These are phyloP conservation scores for Seira sanloemensis DNA, from an alignment of 2,888 invertebrate species.

Conservation along the genomic window DNA sequence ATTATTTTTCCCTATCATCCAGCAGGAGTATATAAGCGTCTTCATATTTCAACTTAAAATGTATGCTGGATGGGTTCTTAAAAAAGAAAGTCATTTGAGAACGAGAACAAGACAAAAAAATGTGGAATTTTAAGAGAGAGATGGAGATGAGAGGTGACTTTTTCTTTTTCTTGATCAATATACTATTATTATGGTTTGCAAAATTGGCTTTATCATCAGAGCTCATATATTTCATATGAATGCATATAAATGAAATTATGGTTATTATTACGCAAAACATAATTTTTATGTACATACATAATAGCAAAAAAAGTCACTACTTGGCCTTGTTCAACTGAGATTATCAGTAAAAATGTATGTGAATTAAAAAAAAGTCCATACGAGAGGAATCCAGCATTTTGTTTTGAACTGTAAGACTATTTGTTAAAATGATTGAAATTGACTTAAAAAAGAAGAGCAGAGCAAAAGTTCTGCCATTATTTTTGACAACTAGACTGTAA, in stretches of 20 bases:
- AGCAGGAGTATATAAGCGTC: slow-evolving; percentile 47
- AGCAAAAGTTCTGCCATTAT: background rate
- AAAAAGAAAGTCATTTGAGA: too few species aligned
- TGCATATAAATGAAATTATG: too few species aligned
- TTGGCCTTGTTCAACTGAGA: slow-evolving; percentile 51
- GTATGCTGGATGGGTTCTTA: background rate
- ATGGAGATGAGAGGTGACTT: background rate
- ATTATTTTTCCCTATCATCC: slow-evolving; percentile 25
- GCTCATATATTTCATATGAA: too few species aligned
- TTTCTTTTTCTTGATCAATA: too few species aligned
- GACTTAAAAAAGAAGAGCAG: slow-evolving; percentile 14
- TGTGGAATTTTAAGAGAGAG: too few species aligned
- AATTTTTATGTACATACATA: background rate
- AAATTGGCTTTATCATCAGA: slow-evolving; percentile 3
- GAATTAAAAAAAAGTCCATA: background rate
- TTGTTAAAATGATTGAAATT: background rate
- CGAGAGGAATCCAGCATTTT: slow-evolving; percentile 5
- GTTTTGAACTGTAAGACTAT: slow-evolving; percentile 33
- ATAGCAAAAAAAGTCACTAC: slow-evolving; percentile 41
- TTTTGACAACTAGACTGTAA: background rate
- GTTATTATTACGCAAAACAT: too few species aligned
- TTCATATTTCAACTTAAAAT: background rate
- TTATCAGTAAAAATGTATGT: slow-evolving; percentile 15
- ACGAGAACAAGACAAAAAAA: too few species aligned
- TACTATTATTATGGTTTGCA: too few species aligned